phyloP scores from a whole-genome alignment of 2,113 vertebrate species.

The Ciconia boyciana region DNA sequence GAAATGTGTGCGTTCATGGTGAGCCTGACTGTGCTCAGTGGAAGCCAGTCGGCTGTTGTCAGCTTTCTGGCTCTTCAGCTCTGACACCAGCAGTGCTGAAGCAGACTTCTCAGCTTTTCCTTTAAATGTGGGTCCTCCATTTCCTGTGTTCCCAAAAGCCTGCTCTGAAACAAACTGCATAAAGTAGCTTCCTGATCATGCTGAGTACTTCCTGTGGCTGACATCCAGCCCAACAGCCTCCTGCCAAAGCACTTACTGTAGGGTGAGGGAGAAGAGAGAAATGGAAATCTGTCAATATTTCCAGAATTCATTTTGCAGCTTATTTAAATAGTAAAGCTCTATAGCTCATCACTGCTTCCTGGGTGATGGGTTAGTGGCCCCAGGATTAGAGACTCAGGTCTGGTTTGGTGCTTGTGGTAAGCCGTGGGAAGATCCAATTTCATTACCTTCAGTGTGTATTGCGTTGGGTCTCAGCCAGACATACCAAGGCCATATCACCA shows the following conservation, averaged over 20 bases:
- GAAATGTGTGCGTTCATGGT: neutral
- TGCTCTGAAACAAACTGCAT: neutral
- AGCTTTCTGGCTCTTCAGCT: neutral
- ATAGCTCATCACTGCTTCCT: neutral
- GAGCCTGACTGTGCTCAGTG: neutral
- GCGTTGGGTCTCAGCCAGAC: neutral
- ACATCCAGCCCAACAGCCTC: slow-evolving; percentile 10
- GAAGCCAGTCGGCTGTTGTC: slow-evolving; percentile 22
- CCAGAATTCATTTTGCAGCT: neutral
- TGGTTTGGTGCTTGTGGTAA: neutral
- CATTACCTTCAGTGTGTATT: neutral
- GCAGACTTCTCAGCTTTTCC: neutral
- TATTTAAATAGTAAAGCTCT: neutral
- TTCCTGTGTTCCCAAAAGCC: slow-evolving; percentile 31
- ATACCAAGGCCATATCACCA: neutral
- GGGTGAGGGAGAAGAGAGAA: neutral
- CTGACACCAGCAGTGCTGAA: neutral
- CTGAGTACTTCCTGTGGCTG: slow-evolving; percentile 32
- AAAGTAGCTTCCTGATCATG: neutral
- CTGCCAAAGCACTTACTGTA: neutral
- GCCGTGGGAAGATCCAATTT: neutral
- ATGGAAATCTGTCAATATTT: neutral
- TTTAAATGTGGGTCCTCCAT: neutral
- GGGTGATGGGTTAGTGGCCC: neutral
- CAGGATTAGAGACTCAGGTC: neutral